A percentile compares a stretch with the other conserved stretches of the same genome.
phyloP scores from a whole-genome alignment of 2,113 vertebrate species.

The Ciconia boyciana region DNA sequence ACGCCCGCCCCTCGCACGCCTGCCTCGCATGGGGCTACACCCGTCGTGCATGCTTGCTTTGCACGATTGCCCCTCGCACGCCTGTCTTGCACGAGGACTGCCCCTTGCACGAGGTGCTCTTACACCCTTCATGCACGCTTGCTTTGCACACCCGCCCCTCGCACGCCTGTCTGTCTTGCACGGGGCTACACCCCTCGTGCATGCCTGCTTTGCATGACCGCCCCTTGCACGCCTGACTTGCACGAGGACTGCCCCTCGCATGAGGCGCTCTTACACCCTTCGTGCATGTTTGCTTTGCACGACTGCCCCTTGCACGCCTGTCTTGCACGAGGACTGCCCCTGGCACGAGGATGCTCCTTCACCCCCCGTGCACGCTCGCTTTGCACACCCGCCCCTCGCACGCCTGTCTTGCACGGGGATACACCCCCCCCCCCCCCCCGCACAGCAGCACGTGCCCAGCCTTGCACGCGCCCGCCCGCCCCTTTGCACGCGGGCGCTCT shows the following conservation, averaged over 20 bases:
- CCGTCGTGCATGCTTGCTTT: not conserved
- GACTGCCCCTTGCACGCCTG: not conserved
- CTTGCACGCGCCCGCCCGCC: not conserved
- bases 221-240: no score
- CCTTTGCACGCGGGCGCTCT: no score
- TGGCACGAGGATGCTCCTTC: no score
- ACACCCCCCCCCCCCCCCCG: no score
- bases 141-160: no score
- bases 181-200: no score
- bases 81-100: no score
- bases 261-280: not conserved
- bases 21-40: not conserved
- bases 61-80: not conserved
- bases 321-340: not conserved
- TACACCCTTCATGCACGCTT: no score
- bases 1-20: not conserved
- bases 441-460: not conserved
- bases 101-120: no score
- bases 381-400: not conserved
- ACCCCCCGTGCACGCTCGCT: not conserved
- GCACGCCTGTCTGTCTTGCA: no score
- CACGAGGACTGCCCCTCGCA: not conserved
- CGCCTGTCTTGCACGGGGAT: no score
- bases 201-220: no score
- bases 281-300: not conserved